phyloP scores from a whole-genome alignment of 2,888 invertebrate genomes.

The Plagodis dolabraria region DNA sequence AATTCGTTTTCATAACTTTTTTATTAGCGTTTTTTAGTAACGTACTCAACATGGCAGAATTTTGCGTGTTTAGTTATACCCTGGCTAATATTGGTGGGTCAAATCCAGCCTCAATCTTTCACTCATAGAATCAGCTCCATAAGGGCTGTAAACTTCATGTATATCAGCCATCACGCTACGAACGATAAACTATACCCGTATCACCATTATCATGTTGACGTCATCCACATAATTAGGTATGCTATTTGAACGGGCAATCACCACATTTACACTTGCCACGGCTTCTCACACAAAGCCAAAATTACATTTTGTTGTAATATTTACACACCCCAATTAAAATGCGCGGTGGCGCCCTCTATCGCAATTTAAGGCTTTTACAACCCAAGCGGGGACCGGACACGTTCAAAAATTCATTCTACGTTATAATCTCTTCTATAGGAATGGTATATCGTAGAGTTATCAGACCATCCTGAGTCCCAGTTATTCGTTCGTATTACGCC shows the following conservation, averaged over 20 bases:
- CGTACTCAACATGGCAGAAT: too few relatives aligned
- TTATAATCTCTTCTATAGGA: slow-evolving; percentile 45
- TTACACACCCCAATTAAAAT: slow-evolving; percentile 61
- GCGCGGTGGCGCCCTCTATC: slow-evolving; percentile 49
- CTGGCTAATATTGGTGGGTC: too few relatives aligned
- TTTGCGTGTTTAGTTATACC: too few relatives aligned
- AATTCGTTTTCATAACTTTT: too few relatives aligned
- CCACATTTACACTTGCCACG: slow-evolving; percentile 30
- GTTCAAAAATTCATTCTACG: slow-evolving; percentile 59
- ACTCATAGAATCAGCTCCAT: too few relatives aligned
- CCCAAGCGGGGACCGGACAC: slow-evolving; percentile 37
- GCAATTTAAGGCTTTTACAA: slow-evolving; percentile 50
- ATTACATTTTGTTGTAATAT: slow-evolving; percentile 52
- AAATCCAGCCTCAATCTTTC: too few relatives aligned
- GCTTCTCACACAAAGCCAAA: slow-evolving; percentile 36
- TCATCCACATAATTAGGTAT: slow-evolving; percentile 9
- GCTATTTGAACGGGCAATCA: slow-evolving; percentile 41
- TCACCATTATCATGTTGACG: background rate
- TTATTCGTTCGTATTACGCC: slow-evolving; percentile 14
- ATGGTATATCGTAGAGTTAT: slow-evolving; percentile 9
- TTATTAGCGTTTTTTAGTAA: too few relatives aligned
- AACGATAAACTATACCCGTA: background rate
- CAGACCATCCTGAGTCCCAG: slow-evolving; percentile 14
- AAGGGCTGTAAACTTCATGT: background rate
- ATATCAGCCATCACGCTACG: background rate